Evolutionary conservation across 2,113 vertebrate genomes (phyloP), one percentile per base, ranked within the genome.

Genomic region (Oreocharis arfaki): DNA sequence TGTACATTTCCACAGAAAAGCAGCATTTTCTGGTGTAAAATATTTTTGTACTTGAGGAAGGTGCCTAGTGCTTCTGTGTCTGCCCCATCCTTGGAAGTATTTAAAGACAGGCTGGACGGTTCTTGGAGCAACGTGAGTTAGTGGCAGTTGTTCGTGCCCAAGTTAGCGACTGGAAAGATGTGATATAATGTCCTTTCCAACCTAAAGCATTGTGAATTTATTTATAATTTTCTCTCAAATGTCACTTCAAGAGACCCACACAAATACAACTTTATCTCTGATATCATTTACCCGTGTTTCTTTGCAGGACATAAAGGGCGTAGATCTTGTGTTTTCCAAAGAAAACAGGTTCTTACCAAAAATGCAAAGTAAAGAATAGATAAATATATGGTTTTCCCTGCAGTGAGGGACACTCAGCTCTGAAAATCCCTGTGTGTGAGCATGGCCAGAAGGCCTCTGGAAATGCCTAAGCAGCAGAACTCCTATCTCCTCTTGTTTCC

Each of bases 31-130:
- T 59, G 11, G 19, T 57, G 15, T 39, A 76, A 53, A 70, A 90
- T 2, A 7, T 46, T 55, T 55, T 26, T 35, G 11, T 14, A 14
- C 20, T 32, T 39, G n/a, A n/a, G n/a, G n/a, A n/a, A n/a, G n/a
- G n/a, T n/a, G n/a, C n/a, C n/a, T n/a, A n/a, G n/a, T n/a, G n/a
- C n/a, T n/a, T n/a, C n/a, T 63, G 47, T 55, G 41, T 6, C 20
- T 79, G 24, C 16, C 24, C n/a, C 47, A 55, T 41, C 24, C 49
- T n/a, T 53, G 46, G 39, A 0, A 60, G 18, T 28, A 12, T 0
- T 15, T 47, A 39, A 41, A 16, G 56, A n/a, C n/a, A 30, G 47
- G 41, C 0, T 70, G 56, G 52, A 21, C 0, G 0, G 28, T 37
- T 33, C 14, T 61, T 8, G n/a, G 65, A 42, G 42, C 42, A 42